A percentile compares a stretch with the other conserved stretches of the same genome.
Evolutionary conservation across 2,797 vertebrate species (phyloP).

Genomic region (Anguilla anguilla): DNA sequence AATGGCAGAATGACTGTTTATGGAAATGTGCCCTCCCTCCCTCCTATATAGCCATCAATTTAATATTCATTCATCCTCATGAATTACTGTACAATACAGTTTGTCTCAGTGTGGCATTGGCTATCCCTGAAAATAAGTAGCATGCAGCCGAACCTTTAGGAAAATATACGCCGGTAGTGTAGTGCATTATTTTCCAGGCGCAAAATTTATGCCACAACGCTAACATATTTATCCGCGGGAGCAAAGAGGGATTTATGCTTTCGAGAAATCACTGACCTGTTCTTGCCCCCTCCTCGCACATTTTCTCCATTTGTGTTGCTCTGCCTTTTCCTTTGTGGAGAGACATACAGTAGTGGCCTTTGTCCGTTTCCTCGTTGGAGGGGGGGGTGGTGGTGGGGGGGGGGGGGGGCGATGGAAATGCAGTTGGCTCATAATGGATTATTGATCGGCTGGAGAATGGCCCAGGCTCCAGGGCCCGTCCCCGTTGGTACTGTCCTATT

Average conservation of each 20-base stretch:
- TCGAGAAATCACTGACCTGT: conserved; percentile 22
- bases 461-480: conserved; percentile 73
- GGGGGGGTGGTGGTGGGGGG: conserved; percentile 53
- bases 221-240: conserved; percentile 8
- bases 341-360: conserved; percentile 71
- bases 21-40: not conserved
- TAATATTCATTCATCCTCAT: not conserved
- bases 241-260: conserved; percentile 19
- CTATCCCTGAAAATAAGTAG: not conserved
- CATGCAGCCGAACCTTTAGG: not conserved
- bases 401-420: conserved; percentile 70
- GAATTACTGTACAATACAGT: not conserved
- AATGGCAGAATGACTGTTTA: not conserved
- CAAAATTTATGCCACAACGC: not conserved
- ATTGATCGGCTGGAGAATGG: conserved; percentile 88
- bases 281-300: not conserved
- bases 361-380: conserved; percentile 70
- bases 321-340: conserved; percentile 51
- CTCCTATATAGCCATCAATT: not conserved
- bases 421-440: conserved; percentile 91
- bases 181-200: not conserved
- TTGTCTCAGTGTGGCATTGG: not conserved
- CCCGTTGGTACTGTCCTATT: conserved; percentile 69
- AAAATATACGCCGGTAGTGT: not conserved
- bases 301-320: conserved; percentile 50